Conservation (phyloP, 2,797 vertebrate genomes). For the Mus spretus region DNA sequence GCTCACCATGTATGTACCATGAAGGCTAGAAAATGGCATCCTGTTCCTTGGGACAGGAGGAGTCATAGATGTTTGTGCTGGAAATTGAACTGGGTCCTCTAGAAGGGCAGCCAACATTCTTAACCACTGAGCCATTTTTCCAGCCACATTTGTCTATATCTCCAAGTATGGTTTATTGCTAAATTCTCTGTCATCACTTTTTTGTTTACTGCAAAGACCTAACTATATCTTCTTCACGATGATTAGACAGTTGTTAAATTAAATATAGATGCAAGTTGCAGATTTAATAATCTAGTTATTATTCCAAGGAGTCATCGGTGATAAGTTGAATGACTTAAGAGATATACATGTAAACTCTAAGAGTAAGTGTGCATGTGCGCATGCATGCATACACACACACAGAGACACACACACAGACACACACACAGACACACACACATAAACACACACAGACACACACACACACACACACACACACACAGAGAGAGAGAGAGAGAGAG, state of each 20-base stretch:
- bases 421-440: too few species aligned
- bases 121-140: not conserved
- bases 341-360: not conserved
- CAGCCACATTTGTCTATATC: not conserved
- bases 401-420: not conserved
- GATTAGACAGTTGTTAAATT: constrained; percentile 45
- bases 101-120: not conserved
- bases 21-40: not conserved
- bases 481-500: too few species aligned
- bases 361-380: not conserved
- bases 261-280: constrained; percentile 42
- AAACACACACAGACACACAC: not conserved
- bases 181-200: constrained; percentile 10
- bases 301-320: not conserved
- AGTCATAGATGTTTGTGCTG: not conserved
- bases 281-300: not conserved
- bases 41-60: not conserved
- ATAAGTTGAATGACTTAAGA: constrained; percentile 47
- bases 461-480: too few species aligned
- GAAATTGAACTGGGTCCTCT: too few species aligned
- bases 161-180: constrained; percentile 26
- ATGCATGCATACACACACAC: too few species aligned
- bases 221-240: not conserved
- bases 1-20: not conserved
- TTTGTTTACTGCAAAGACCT: not conserved